Percentiles rank a stretch among this genome's conserved stretches.
Evolutionary conservation across 2,888 invertebrate genomes (phyloP).

Genomic region (Rhamnusium bicolor): DNA sequence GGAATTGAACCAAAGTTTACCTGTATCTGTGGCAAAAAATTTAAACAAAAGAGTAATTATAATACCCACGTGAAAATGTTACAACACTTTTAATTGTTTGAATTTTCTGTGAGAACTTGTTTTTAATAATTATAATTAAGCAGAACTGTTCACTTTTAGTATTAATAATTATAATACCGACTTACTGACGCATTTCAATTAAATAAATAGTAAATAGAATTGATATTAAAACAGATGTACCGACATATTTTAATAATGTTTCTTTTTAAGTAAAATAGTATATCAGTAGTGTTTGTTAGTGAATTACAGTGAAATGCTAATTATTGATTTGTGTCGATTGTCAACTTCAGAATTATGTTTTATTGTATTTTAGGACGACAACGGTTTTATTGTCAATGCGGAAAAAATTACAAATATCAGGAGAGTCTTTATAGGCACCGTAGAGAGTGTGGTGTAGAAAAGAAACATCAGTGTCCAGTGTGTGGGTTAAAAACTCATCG

Average conservation of each 20-base stretch:
- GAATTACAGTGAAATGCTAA: not conserved
- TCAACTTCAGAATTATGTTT: not conserved
- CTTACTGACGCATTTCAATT: too few relatives aligned
- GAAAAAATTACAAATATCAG: constrained; percentile 23
- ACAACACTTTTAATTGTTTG: not conserved
- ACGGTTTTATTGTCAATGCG: constrained; percentile 20
- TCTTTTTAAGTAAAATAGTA: not conserved
- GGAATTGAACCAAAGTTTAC: constrained; percentile 65
- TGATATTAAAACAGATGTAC: too few relatives aligned
- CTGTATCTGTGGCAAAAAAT: constrained; percentile 76
- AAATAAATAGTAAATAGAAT: too few relatives aligned
- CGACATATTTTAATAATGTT: too few relatives aligned
- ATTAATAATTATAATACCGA: too few relatives aligned
- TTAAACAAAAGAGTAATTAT: constrained; percentile 56
- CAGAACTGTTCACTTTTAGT: too few relatives aligned
- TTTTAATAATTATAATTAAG: too few relatives aligned
- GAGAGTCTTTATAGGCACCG: constrained; percentile 31
- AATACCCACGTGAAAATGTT: constrained; percentile 52
- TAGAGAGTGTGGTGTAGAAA: constrained; percentile 22
- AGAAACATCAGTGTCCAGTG: constrained; percentile 20
- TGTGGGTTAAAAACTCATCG: constrained; percentile 21
- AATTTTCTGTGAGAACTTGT: not conserved
- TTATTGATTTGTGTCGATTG: too few relatives aligned
- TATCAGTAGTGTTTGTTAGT: not conserved
- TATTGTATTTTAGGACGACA: constrained; percentile 6